Evolutionary conservation across 1,140 invertebrate species (phyloP).

Genomic region (Bombus waltoni): DNA sequence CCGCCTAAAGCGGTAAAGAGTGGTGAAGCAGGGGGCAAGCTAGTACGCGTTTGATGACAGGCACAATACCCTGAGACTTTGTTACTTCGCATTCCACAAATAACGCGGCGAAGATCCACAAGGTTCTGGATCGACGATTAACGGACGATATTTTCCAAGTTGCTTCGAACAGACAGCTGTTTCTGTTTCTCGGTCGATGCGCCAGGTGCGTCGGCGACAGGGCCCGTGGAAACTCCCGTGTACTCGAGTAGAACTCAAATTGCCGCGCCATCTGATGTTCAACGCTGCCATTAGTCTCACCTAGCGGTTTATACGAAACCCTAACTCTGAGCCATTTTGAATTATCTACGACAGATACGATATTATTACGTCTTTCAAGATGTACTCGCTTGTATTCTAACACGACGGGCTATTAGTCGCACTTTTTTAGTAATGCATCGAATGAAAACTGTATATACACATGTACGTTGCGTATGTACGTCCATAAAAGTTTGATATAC

Average conservation of each 20-base stretch:
- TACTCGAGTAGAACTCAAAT: slow-evolving; percentile 43
- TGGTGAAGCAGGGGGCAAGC: slow-evolving; percentile 29
- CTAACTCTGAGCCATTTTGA: background rate
- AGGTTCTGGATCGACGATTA: slow-evolving; percentile 50
- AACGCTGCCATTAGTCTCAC: slow-evolving; percentile 36
- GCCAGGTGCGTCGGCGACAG: slow-evolving; percentile 70
- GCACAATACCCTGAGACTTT: slow-evolving; percentile 45
- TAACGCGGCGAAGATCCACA: slow-evolving; percentile 26
- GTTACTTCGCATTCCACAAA: slow-evolving; percentile 43
- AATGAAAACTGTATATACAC: no score
- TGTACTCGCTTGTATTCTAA: background rate
- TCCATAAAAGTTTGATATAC: no score
- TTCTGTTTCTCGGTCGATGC: slow-evolving; percentile 69
- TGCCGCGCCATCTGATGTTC: slow-evolving; percentile 71
- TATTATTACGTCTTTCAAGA: background rate
- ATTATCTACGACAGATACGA: background rate
- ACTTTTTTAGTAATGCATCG: no score
- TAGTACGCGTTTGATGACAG: slow-evolving; percentile 44
- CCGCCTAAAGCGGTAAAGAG: slow-evolving; percentile 54
- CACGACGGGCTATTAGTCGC: no score
- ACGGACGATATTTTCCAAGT: slow-evolving; percentile 57
- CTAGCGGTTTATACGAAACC: slow-evolving; percentile 29
- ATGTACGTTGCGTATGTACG: no score
- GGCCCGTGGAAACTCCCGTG: slow-evolving; percentile 41
- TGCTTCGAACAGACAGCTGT: slow-evolving; percentile 72